Evolutionary conservation across 2,888 invertebrate species (phyloP).

Genomic region (Lypha dubia): DNA sequence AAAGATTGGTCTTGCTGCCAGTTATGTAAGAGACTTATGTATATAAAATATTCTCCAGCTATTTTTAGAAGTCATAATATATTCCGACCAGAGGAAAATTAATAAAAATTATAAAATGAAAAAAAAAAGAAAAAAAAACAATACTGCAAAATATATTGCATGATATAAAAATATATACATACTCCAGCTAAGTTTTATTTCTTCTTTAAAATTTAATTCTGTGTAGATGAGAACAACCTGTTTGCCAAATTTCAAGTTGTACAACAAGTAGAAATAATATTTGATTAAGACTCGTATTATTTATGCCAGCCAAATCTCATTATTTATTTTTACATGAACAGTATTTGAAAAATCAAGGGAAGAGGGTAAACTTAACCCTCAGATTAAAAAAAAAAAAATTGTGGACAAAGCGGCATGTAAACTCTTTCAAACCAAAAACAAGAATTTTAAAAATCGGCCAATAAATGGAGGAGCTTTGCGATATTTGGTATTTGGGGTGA

Average conservation of each 20-base stretch:
- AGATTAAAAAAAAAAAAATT: too few relatives aligned
- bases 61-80: constrained; percentile 11
- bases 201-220: neutral
- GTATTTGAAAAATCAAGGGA: too few relatives aligned
- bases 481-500: too few relatives aligned
- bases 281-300: neutral
- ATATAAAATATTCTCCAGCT: neutral
- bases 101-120: neutral
- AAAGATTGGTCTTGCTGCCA: neutral
- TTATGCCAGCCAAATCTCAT: too few relatives aligned
- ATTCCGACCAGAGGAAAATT: neutral
- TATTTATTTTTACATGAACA: too few relatives aligned
- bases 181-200: neutral
- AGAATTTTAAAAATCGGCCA: too few relatives aligned
- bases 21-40: constrained; percentile 9
- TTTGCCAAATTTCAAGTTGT: neutral
- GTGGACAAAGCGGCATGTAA: too few relatives aligned
- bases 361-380: too few relatives aligned
- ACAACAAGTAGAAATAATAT: neutral
- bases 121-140: too few relatives aligned
- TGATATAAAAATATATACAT: neutral
- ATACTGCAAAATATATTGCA: neutral
- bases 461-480: too few relatives aligned
- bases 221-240: neutral
- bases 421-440: too few relatives aligned